Conservation (phyloP, 2,797 vertebrate genomes). For the Chaetophractus vellerosus region DNA sequence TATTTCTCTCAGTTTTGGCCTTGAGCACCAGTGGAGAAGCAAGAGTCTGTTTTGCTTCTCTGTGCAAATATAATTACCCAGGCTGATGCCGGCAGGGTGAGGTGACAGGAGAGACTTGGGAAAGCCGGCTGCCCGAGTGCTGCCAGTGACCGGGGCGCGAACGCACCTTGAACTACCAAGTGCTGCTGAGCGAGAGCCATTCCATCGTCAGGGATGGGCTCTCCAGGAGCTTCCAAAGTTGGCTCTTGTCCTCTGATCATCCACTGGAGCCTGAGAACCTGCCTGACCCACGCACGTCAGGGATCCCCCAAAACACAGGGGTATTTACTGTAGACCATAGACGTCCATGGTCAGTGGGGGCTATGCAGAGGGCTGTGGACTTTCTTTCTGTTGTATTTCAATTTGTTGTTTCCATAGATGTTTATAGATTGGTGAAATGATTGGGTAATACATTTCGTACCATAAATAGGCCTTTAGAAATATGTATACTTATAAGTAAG, state of each 20-base stretch:
- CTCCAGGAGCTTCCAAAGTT: background rate
- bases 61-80: background rate
- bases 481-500: background rate
- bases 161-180: background rate
- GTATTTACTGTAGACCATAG: background rate
- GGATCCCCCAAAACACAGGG: background rate
- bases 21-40: background rate
- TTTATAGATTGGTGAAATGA: background rate
- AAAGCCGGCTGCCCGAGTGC: background rate
- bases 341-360: background rate
- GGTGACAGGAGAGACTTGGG: background rate
- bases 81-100: background rate
- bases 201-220: background rate
- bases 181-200: background rate
- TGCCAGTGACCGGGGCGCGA: background rate
- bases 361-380: background rate
- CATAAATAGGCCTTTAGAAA: background rate
- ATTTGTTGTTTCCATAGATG: background rate
- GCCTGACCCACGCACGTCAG: background rate
- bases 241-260: background rate
- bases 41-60: background rate
- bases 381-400: background rate
- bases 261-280: background rate
- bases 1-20: background rate
- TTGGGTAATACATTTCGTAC: background rate